Evolutionary conservation across 2,113 vertebrate species (phyloP).

Genomic region (Miniopterus natalensis): DNA sequence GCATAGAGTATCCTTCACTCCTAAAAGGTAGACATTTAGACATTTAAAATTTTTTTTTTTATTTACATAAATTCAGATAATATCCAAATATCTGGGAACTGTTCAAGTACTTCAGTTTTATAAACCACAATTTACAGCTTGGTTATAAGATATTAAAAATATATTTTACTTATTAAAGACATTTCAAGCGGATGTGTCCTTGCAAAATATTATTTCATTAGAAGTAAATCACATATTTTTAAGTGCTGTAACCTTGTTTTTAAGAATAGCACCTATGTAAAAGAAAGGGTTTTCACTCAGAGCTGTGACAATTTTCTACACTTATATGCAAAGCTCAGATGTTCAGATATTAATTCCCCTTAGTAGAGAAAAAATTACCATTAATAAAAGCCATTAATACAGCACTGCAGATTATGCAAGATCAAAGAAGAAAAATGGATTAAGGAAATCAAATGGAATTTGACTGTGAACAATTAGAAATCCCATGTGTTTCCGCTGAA

Average conservation of each 20-base stretch:
- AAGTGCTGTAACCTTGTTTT: neutral
- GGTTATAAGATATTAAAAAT: neutral
- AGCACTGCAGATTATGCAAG: slow-evolving; percentile 63
- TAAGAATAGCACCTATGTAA: slow-evolving; percentile 7
- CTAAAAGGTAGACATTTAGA: neutral
- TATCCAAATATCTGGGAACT: neutral
- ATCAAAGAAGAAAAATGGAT: slow-evolving; percentile 80
- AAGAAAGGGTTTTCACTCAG: neutral
- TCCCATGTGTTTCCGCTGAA: slow-evolving; percentile 68
- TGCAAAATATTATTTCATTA: neutral
- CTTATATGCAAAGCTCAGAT: slow-evolving; percentile 56
- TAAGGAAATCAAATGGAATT: slow-evolving; percentile 80
- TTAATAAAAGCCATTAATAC: slow-evolving; percentile 71
- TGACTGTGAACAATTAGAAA: slow-evolving; percentile 79
- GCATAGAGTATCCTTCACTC: neutral
- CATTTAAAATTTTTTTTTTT: neutral
- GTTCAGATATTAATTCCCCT: slow-evolving; percentile 70
- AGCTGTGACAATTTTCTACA: slow-evolving; percentile 40
- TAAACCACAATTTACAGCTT: neutral
- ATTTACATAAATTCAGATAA: neutral
- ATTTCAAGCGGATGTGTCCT: neutral
- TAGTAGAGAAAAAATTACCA: slow-evolving; percentile 46
- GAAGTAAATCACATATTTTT: neutral
- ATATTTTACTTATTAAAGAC: neutral
- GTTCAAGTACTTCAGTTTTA: neutral